A percentile compares a stretch with the other conserved stretches of the same genome.
These are phyloP conservation scores for Rhynchonycteris naso DNA, from an alignment of 2,797 vertebrate genomes.

Conservation along the genomic window DNA sequence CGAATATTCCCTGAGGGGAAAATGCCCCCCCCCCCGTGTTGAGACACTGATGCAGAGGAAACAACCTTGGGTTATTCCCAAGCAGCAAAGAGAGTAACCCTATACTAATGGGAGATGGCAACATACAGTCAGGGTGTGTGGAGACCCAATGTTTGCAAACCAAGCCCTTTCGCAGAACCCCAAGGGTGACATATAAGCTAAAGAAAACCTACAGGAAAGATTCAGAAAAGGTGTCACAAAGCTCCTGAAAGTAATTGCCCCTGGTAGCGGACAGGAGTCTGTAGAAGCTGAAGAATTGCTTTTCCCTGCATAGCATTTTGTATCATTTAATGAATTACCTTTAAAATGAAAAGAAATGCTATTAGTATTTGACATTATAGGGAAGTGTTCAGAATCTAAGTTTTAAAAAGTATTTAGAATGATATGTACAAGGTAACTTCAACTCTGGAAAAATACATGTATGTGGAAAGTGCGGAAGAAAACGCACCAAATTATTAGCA, in stretches of 20 bases:
- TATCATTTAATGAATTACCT: slow-evolving; percentile 11
- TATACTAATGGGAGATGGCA: neutral
- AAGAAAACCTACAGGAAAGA: neutral
- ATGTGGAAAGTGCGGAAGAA: neutral
- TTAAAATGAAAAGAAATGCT: slow-evolving; percentile 19
- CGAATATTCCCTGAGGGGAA: neutral
- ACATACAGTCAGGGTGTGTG: neutral
- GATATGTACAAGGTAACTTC: neutral
- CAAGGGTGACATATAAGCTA: neutral
- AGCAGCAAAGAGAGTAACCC: neutral
- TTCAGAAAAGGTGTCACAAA: neutral
- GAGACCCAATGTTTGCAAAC: neutral
- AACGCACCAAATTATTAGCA: neutral
- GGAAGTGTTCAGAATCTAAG: neutral
- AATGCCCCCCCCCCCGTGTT: neutral
- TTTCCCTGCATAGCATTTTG: neutral
- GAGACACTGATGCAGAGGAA: slow-evolving; percentile 10
- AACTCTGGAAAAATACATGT: slow-evolving; percentile 35
- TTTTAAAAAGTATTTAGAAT: slow-evolving; percentile 38
- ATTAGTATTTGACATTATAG: slow-evolving; percentile 6
- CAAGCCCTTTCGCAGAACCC: neutral
- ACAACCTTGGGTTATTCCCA: neutral
- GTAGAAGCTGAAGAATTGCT: neutral
- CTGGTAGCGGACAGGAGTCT: neutral
- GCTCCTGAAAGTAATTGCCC: neutral